Conservation (phyloP, 2,888 invertebrate genomes). For the Temnothorax rugatulus region DNA sequence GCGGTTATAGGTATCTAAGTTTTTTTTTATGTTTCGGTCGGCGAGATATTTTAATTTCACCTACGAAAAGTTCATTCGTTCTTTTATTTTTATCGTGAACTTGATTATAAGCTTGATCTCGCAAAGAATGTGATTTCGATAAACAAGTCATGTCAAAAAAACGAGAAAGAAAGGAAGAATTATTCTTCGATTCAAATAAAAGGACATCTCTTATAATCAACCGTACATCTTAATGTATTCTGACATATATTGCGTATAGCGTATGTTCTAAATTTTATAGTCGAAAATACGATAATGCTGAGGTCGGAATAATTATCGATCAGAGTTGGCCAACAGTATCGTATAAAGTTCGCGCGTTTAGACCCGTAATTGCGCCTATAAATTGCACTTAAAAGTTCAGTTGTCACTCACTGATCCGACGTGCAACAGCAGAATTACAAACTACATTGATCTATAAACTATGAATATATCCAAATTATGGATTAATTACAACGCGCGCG, state of each 20-base stretch:
- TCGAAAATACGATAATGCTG: slow-evolving; percentile 4
- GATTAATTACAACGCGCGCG: background rate
- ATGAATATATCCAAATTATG: background rate
- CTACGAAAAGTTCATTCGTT: background rate
- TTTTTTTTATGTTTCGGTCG: background rate
- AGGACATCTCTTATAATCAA: background rate
- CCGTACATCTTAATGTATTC: background rate
- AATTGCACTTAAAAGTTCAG: slow-evolving; percentile 16
- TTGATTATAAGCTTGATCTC: background rate
- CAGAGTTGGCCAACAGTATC: slow-evolving; percentile 4
- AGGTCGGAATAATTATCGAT: slow-evolving; percentile 4
- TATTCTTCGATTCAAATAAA: background rate
- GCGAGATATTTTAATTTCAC: background rate
- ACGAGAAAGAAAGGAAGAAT: background rate
- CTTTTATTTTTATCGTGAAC: background rate
- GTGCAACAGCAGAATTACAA: background rate
- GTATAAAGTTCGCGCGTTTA: slow-evolving; percentile 4
- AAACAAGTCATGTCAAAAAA: background rate
- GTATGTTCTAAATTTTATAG: background rate
- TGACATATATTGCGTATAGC: background rate
- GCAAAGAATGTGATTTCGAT: background rate
- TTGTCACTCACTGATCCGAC: background rate
- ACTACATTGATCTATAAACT: slow-evolving; percentile 5
- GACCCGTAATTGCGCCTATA: background rate
- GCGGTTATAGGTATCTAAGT: background rate